Evolutionary conservation across 1,140 invertebrate species (phyloP).

Genomic region (Aphaenogaster floridana): DNA sequence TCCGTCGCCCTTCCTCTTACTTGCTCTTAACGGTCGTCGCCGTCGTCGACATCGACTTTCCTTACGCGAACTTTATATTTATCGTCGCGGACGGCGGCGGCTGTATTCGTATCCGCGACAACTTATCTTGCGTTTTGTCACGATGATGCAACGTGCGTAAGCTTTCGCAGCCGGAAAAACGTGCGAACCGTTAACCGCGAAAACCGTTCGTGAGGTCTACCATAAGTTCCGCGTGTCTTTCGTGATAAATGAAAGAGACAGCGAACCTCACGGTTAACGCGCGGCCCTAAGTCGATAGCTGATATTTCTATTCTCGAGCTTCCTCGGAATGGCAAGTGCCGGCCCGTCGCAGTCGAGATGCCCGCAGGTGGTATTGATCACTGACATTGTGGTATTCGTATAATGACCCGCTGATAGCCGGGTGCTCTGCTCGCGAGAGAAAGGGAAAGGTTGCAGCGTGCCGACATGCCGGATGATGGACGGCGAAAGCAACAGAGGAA

Average conservation of each 20-base stretch:
- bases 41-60: conserved; percentile 26
- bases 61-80: conserved; percentile 64
- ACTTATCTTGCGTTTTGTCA: conserved; percentile 16
- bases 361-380: conserved; percentile 60
- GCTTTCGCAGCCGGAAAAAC: background rate
- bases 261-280: background rate
- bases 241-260: conserved; percentile 22
- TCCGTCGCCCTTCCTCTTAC: conserved; percentile 1
- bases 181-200: background rate
- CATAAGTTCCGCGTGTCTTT: background rate
- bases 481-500: conserved; percentile 67
- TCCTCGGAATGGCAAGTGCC: conserved; percentile 23
- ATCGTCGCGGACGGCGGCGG: conserved; percentile 12
- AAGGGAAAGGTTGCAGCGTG: conserved; percentile 65
- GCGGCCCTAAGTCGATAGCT: conserved; percentile 7
- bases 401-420: conserved; percentile 70
- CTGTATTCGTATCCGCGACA: conserved; percentile 3
- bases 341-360: conserved; percentile 26
- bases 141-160: background rate
- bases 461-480: conserved; percentile 66
- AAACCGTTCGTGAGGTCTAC: background rate
- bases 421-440: conserved; percentile 44
- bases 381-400: conserved; percentile 65
- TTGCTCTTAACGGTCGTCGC: conserved; percentile 8
- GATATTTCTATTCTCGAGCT: conserved; percentile 58